phyloP scores from a whole-genome alignment of 2,113 vertebrate species.

The Aplodontia rufa region DNA sequence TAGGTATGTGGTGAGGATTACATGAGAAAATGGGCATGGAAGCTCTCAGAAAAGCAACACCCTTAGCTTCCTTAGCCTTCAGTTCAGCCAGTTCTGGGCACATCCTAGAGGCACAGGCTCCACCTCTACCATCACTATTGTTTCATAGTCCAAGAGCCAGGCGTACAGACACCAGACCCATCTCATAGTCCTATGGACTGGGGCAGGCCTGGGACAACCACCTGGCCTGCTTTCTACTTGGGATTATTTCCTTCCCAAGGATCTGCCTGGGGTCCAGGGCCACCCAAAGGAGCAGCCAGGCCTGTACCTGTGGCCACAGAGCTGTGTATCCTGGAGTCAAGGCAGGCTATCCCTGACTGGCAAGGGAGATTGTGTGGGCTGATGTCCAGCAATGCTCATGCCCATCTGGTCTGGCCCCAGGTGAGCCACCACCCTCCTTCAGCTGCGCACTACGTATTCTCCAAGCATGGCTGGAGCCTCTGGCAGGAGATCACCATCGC shows the following conservation, averaged over 20 bases:
- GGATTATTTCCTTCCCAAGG: neutral
- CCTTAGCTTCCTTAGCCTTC: neutral
- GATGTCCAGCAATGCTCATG: neutral
- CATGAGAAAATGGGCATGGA: neutral
- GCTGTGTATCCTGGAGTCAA: neutral
- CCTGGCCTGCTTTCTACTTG: neutral
- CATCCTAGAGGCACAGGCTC: neutral
- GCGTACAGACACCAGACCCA: neutral
- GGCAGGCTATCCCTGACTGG: neutral
- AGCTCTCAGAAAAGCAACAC: neutral
- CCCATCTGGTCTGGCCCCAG: conserved; percentile 78
- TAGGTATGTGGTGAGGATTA: too few species aligned
- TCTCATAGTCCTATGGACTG: neutral
- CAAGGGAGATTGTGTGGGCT: neutral
- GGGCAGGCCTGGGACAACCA: neutral
- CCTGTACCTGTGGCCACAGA: neutral
- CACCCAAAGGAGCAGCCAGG: neutral
- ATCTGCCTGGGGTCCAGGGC: neutral
- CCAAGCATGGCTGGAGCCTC: conserved; percentile 94
- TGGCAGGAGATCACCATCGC: conserved; percentile 99
- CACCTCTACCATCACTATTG: neutral
- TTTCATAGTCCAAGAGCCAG: neutral
- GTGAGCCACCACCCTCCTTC: conserved; percentile 98
- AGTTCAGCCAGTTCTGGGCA: neutral
- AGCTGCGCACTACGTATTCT: conserved; percentile 96